A percentile compares a stretch with the other conserved stretches of the same genome.
phyloP scores from a whole-genome alignment of 2,113 vertebrate species.

The Uropsilus gracilis region DNA sequence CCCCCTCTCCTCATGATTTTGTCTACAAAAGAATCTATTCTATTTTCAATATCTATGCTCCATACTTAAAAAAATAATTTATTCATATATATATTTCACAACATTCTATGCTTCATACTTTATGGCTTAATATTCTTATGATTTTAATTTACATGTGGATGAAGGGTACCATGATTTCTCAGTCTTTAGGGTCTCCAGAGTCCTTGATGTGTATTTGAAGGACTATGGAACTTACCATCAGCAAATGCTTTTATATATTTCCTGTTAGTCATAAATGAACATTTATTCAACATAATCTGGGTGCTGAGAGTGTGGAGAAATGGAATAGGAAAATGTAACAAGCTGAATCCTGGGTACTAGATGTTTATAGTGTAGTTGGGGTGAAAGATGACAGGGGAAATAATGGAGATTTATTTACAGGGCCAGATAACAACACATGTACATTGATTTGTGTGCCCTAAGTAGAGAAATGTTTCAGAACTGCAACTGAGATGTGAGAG shows the following conservation, averaged over 20 bases:
- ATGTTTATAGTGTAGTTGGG: not conserved
- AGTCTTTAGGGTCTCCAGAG: not conserved
- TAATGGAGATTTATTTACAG: not conserved
- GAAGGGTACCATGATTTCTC: not conserved
- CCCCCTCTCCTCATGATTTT: not conserved
- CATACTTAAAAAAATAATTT: too few relatives aligned
- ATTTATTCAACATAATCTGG: not conserved
- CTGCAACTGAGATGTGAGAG: not conserved
- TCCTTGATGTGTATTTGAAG: slow-evolving; percentile 27
- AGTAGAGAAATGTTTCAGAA: not conserved
- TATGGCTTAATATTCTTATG: not conserved
- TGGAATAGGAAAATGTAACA: slow-evolving; percentile 25
- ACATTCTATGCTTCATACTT: too few relatives aligned
- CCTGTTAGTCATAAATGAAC: not conserved
- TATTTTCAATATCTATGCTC: not conserved
- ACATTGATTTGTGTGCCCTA: not conserved
- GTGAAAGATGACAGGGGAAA: not conserved
- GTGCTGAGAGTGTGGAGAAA: not conserved
- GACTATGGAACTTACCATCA: slow-evolving; percentile 8
- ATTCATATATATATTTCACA: too few relatives aligned
- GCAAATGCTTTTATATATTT: not conserved
- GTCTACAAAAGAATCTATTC: slow-evolving; percentile 27
- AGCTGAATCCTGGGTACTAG: not conserved
- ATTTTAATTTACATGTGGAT: not conserved
- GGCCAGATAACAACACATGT: not conserved